A percentile compares a stretch with the other conserved stretches of the same genome.
These are phyloP conservation scores for Subacronicta megacephala DNA, from an alignment of 2,888 invertebrate genomes.

Conservation along the genomic window DNA sequence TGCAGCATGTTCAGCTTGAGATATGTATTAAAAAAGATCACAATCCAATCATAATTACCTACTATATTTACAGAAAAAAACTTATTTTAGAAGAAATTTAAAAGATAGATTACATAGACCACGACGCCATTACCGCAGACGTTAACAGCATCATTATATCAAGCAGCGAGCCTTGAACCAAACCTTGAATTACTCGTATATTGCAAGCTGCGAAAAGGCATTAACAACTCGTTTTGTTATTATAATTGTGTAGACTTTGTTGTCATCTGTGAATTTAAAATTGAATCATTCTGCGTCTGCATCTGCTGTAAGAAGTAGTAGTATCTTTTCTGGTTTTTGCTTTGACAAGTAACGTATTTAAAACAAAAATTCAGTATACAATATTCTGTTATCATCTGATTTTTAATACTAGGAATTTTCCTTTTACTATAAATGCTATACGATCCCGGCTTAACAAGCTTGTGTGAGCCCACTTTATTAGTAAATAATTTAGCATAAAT, in stretches of 20 bases:
- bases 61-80: not conserved
- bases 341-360: too few relatives aligned
- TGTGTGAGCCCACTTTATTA: too few relatives aligned
- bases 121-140: constrained; percentile 27
- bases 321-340: too few relatives aligned
- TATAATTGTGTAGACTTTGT: not conserved
- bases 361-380: too few relatives aligned
- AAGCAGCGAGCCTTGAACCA: constrained; percentile 61
- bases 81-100: constrained; percentile 3
- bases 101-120: constrained; percentile 33
- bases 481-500: too few relatives aligned
- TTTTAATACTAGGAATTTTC: too few relatives aligned
- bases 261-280: constrained; percentile 1
- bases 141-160: constrained; percentile 54
- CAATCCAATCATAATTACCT: too few relatives aligned
- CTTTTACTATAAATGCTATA: too few relatives aligned
- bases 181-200: constrained; percentile 42
- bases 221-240: constrained; percentile 6
- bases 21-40: too few relatives aligned
- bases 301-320: not conserved
- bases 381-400: too few relatives aligned
- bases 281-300: not conserved
- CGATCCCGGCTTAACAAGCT: too few relatives aligned
- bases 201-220: constrained; percentile 29
- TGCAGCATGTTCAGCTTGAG: too few relatives aligned